phyloP scores from a whole-genome alignment of 2,888 invertebrate genomes.

The Steinernema carpocapsae region DNA sequence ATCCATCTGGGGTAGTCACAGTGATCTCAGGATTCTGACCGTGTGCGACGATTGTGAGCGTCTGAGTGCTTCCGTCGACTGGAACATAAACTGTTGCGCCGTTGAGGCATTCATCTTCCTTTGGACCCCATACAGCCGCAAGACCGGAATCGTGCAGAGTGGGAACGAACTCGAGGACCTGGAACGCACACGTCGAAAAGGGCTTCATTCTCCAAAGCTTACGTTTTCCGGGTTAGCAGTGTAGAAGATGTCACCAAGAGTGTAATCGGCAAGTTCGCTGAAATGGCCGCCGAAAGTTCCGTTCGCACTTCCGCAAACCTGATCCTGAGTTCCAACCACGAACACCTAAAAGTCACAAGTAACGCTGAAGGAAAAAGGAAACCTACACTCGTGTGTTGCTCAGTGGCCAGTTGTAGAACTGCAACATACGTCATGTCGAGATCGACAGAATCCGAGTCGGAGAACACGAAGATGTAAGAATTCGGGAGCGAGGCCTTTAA shows the following conservation, averaged over 20 bases:
- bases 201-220: no score
- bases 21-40: constrained; percentile 39
- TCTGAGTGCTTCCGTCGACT: constrained; percentile 58
- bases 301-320: constrained; percentile 34
- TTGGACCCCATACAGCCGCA: constrained; percentile 39
- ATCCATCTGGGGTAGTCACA: constrained; percentile 50
- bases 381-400: constrained; percentile 5
- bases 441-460: constrained; percentile 48
- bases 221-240: constrained; percentile 38
- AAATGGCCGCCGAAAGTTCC: background rate
- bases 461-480: constrained; percentile 57
- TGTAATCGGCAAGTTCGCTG: constrained; percentile 37
- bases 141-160: constrained; percentile 54
- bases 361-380: background rate
- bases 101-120: constrained; percentile 46
- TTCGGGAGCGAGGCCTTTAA: constrained; percentile 44
- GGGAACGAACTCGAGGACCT: constrained; percentile 52
- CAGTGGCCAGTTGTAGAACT: background rate
- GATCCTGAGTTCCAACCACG: constrained; percentile 26
- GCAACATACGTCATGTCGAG: background rate
- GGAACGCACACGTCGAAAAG: constrained; percentile 5
- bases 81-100: constrained; percentile 50
- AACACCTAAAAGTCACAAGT: constrained; percentile 21
- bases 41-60: constrained; percentile 49
- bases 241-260: constrained; percentile 43